phyloP scores from a whole-genome alignment of 2,113 vertebrate genomes.

The Haemorhous mexicanus region DNA sequence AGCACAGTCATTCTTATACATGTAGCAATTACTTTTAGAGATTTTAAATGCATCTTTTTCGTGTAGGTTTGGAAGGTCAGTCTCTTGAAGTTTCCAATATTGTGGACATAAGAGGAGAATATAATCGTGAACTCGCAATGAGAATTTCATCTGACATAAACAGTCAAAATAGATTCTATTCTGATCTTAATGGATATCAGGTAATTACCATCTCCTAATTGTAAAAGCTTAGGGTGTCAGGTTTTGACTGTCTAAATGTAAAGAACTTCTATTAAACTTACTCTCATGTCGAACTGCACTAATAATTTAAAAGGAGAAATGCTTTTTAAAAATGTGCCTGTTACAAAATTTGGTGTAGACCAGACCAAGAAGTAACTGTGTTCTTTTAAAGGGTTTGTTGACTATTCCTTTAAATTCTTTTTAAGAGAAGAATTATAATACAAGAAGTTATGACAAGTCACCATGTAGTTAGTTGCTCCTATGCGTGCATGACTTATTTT shows the following conservation, averaged over 20 bases:
- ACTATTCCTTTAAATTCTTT: background rate
- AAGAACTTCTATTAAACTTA: background rate
- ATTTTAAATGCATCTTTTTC: slow-evolving; percentile 2
- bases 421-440: background rate
- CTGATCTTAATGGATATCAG: slow-evolving; percentile 94
- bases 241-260: background rate
- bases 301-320: slow-evolving; percentile 7
- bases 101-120: slow-evolving; percentile 89
- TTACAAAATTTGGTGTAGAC: background rate
- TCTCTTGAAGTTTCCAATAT: slow-evolving; percentile 87
- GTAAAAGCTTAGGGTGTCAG: background rate
- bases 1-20: background rate
- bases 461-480: background rate
- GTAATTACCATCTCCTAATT: slow-evolving; percentile 63
- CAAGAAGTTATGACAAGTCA: background rate
- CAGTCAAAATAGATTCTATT: slow-evolving; percentile 84
- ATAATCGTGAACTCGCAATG: slow-evolving; percentile 91
- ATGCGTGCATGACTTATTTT: background rate
- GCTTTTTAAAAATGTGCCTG: background rate
- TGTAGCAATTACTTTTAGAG: background rate
- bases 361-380: background rate
- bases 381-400: background rate
- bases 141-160: slow-evolving; percentile 83
- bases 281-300: background rate
- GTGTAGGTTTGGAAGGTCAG: slow-evolving; percentile 82